Evolutionary conservation across 2,797 vertebrate genomes (phyloP), one percentile per base, ranked within the genome.

Genomic region (Erithacus rubecula): DNA sequence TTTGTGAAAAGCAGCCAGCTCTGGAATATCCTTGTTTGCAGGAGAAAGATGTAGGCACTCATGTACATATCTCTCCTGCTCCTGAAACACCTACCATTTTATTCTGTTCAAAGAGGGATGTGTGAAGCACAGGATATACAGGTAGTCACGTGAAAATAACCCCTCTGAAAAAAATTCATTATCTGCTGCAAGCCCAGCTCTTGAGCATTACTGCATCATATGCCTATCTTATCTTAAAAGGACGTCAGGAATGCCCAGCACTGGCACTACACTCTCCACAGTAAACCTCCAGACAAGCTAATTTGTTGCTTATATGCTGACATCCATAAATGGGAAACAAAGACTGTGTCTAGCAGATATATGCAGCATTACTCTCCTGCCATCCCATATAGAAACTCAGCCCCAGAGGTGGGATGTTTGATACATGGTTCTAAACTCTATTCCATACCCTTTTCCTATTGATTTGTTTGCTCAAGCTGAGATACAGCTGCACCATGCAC

Each of bases 201-300:
- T 83, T 68, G 49, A 94, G 94, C 59, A 80, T 59, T 78, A 27
- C 84, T 89, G 69, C 91, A 96, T 91, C 74, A 70, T 93, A 79
- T 52, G 97, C 96, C 97, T 98, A 98, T 98, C 98, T 99, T 98
- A 99, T 99, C 98, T 98, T 60, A 64, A 36, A 96, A 96, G 95
- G 97, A 97, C 96, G 97, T 93, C 94, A 94, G 90, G 96, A 95
- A 95, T 96, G 93, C 93, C 92, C 93, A 94, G 97, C 68, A 88
- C 95, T 97, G 98, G 98, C 97, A 97, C 95, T 69, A 71, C 93
- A 80, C 96, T 74, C 27, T 46, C 32, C 72, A 68, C 78, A 94
- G 51, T 32, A 51, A 84, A 41, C 2, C 36, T 89, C 55, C 78
- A 63, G 81, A 71, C 60, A 32, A 75, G 87, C 67, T 47, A 46